Conservation (phyloP, 2,888 invertebrate species). For the Heliconius aoede region DNA sequence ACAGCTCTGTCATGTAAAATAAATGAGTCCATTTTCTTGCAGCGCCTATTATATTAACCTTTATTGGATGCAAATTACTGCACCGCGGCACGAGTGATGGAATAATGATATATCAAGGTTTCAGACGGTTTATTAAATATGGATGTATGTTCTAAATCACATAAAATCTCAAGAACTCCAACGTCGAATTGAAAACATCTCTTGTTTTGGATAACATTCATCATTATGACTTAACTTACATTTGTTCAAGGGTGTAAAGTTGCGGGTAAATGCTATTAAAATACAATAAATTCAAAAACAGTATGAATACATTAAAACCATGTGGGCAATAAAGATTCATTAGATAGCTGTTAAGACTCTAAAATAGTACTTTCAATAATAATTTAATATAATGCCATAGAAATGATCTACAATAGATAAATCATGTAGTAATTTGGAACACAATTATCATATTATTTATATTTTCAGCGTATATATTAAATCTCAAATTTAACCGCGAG, state of each 20-base stretch:
- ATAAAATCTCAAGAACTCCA: background rate
- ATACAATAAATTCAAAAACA: too few relatives aligned
- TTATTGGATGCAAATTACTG: slow-evolving; percentile 1
- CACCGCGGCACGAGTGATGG: slow-evolving; percentile 2
- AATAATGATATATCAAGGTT: slow-evolving; percentile 16
- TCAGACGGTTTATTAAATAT: background rate
- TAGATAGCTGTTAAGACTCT: background rate
- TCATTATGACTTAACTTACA: too few relatives aligned
- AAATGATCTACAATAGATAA: too few relatives aligned
- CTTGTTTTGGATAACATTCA: too few relatives aligned
- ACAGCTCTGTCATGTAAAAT: slow-evolving; percentile 21
- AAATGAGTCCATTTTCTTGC: slow-evolving; percentile 21
- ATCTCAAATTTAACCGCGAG: too few relatives aligned
- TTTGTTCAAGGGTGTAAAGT: too few relatives aligned
- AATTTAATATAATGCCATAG: too few relatives aligned
- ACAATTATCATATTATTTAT: background rate
- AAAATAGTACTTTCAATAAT: background rate
- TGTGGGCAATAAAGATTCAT: background rate
- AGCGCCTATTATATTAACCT: slow-evolving; percentile 10
- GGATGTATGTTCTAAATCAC: background rate
- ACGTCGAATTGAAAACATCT: too few relatives aligned
- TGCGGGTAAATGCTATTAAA: too few relatives aligned
- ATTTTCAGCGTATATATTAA: background rate
- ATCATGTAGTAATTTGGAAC: background rate
- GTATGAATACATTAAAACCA: background rate